Base-by-base conservation (phyloP, 2,888 invertebrate genomes). In the Agrotis clavis region DNA sequence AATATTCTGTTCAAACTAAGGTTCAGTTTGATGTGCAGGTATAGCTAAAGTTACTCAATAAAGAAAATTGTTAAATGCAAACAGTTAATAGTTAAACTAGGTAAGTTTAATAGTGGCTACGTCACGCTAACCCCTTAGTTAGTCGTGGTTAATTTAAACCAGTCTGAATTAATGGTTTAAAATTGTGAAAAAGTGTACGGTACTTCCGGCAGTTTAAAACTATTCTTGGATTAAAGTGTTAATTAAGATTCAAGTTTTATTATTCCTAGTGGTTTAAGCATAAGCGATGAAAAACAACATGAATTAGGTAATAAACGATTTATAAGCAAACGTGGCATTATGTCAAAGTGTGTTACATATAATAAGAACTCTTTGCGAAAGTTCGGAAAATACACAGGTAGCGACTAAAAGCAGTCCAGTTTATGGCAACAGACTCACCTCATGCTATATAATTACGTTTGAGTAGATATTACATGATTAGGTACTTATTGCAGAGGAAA, bases 91-190 rank as follows among this genome's bases (percentile, higher is more conserved):
- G 65, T 79, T 65, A 79, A 71, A 79, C 67, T 54, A 48, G 64
- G 47, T 61, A 51, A 62, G 50, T 63, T 65, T 62, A 51, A 63
- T 51, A 53, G 62, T 45, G 25, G 25, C 45, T 18, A 47, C 41
- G 74, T 82, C 79, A 82, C 79, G 79, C 83, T 66, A 65, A 54
- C 54, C 47, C 14, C 21, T 69, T 50, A 50, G 25, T 72, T 79
- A 73, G 63, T 72, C 57, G n/a, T 57, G 53, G 64, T 57, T 82
- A 7, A 68, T 73, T 71, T 82, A 35, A 72, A 67, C 21, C 16
- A 30, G 48, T 41, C 30, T 1, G 53, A 47, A 41, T 67, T 30
- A 66, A 66, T 47, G 19, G 48, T 60, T 47, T 19, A 16, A 25
- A 56, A 51, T 63, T 13, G 54, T 76, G 61, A 57, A 54, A 81